Conservation (phyloP, 2,797 vertebrate species). For the Chrosomus eos region DNA sequence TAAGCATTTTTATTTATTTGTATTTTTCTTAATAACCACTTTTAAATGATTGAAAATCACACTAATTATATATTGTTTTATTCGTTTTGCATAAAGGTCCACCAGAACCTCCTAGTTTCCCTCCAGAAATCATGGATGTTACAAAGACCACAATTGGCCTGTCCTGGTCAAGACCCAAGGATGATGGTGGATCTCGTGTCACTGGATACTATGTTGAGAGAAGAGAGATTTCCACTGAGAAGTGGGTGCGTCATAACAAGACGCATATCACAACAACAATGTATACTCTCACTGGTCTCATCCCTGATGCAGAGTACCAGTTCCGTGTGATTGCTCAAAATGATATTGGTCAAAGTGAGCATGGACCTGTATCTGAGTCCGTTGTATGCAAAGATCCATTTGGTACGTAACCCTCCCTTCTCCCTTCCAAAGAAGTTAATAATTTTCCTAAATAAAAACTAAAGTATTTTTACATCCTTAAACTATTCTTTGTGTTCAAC, state of each 20-base stretch:
- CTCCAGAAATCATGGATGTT: constrained; percentile 95
- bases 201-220: constrained; percentile 97
- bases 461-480: constrained; percentile 4
- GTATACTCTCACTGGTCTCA: constrained; percentile 94
- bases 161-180: constrained; percentile 95
- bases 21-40: background rate
- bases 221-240: constrained; percentile 95
- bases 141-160: constrained; percentile 91
- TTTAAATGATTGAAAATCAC: background rate
- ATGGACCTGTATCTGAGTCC: constrained; percentile 89
- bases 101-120: constrained; percentile 95
- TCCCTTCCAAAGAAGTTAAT: background rate
- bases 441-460: constrained; percentile 8
- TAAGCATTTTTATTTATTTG: constrained; percentile 76
- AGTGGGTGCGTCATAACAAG: constrained; percentile 97
- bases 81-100: constrained; percentile 70
- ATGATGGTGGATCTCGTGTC: constrained; percentile 95
- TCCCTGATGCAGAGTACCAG: constrained; percentile 96
- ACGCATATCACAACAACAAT: constrained; percentile 99
- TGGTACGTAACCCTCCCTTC: constrained; percentile 76
- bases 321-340: constrained; percentile 97
- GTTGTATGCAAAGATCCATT: constrained; percentile 98
- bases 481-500: constrained; percentile 8
- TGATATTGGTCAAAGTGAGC: constrained; percentile 92
- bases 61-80: background rate